Conservation (phyloP, 2,113 vertebrate genomes). For the Grammomys surdaster region DNA sequence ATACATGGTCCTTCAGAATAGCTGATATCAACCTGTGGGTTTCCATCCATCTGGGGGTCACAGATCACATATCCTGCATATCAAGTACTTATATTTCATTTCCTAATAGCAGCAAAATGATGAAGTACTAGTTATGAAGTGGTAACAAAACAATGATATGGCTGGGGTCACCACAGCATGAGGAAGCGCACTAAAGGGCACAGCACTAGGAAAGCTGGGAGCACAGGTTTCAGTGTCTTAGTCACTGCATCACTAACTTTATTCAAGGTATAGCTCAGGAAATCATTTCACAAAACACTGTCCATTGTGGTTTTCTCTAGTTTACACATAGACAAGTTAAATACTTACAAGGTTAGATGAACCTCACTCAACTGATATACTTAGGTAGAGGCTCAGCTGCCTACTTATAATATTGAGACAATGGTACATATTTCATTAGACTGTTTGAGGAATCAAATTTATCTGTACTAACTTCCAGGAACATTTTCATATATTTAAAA, state of each 20-base stretch:
- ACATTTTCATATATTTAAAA: conserved; percentile 29
- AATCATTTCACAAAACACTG: conserved; percentile 8
- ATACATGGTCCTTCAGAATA: background rate
- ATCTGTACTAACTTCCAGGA: background rate
- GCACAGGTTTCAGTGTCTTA: background rate
- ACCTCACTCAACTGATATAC: background rate
- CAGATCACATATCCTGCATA: background rate
- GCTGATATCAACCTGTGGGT: background rate
- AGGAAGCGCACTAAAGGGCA: too few species aligned
- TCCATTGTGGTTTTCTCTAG: conserved; percentile 46
- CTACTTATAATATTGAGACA: background rate
- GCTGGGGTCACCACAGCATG: background rate
- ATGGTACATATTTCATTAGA: background rate
- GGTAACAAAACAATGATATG: background rate
- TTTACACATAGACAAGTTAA: background rate
- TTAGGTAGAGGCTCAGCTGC: background rate
- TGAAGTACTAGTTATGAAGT: background rate
- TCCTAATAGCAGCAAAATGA: background rate
- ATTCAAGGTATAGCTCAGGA: background rate
- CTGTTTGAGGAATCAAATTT: conserved; percentile 15
- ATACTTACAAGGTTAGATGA: background rate
- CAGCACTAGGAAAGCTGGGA: background rate
- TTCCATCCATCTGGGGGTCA: background rate
- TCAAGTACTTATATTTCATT: background rate
- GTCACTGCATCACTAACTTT: conserved; percentile 21